Conservation (phyloP, 1,140 invertebrate species). For the Apolygus lucorum region DNA sequence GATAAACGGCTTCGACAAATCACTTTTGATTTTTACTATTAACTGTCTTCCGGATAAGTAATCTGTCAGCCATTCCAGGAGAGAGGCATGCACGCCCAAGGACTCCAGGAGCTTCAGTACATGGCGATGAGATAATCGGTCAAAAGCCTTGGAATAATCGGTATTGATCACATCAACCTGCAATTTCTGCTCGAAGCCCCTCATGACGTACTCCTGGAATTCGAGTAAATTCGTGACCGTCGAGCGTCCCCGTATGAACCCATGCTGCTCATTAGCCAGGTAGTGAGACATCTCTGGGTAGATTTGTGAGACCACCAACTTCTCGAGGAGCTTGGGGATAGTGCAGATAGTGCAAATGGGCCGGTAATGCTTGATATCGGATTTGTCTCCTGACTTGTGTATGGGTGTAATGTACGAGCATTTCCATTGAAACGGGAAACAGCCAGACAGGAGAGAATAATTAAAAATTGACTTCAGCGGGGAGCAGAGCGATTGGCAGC, state of each 20-base stretch:
- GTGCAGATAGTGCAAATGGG: background rate
- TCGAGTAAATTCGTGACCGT: background rate
- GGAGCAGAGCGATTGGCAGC: background rate
- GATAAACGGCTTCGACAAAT: too few species aligned
- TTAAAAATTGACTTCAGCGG: background rate
- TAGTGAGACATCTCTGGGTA: background rate
- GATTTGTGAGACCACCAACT: background rate
- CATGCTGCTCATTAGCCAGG: background rate
- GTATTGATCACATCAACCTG: background rate
- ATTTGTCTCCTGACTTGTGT: background rate
- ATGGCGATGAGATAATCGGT: background rate
- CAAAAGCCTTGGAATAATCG: background rate
- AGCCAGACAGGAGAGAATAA: background rate
- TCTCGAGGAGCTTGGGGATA: background rate
- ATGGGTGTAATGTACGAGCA: background rate
- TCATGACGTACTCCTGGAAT: background rate
- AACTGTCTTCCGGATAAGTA: too few species aligned
- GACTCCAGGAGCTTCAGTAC: background rate
- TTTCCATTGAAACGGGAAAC: background rate
- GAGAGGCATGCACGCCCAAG: background rate
- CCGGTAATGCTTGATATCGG: background rate
- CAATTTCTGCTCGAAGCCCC: background rate
- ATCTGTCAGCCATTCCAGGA: background rate
- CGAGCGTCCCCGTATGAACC: background rate
- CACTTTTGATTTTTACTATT: too few species aligned